Percentiles rank a stretch among this genome's conserved stretches.
Conservation (phyloP, 2,888 invertebrate species). For the Cataglyphis rosenhaueri region DNA sequence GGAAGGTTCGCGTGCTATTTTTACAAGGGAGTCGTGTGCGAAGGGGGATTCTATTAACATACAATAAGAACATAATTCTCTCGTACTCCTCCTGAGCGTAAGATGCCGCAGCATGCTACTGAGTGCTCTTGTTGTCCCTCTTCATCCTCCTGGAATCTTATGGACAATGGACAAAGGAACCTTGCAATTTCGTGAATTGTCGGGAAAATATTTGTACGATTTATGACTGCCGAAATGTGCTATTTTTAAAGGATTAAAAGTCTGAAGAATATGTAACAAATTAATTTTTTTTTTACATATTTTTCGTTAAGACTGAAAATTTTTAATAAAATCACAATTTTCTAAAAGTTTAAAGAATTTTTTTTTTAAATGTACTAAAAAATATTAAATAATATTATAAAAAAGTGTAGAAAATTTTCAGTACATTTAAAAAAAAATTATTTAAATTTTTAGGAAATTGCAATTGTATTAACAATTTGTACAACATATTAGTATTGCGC, state of each 20-base stretch:
- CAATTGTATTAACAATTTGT: not conserved
- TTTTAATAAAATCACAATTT: no score
- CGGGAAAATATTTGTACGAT: constrained; percentile 29
- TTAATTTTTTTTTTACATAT: no score
- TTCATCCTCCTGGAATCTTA: constrained; percentile 43
- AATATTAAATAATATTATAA: not conserved
- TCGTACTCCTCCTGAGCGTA: constrained; percentile 73
- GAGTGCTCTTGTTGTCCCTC: constrained; percentile 47
- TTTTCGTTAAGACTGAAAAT: no score
- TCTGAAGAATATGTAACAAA: not conserved
- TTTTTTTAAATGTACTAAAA: no score
- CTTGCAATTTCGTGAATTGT: constrained; percentile 68
- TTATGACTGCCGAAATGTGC: not conserved
- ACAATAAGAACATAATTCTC: constrained; percentile 84
- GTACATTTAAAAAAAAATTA: not conserved
- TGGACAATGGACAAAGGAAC: constrained; percentile 65
- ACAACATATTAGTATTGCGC: not conserved
- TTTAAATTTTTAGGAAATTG: not conserved
- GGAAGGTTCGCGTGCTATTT: constrained; percentile 76
- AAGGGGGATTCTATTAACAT: constrained; percentile 81
- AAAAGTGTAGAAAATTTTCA: not conserved
- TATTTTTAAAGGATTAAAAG: not conserved
- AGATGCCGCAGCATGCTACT: constrained; percentile 69
- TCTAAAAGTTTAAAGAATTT: no score
- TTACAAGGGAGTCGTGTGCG: constrained; percentile 76